These are phyloP conservation scores for Drosophila quasianomalipes DNA, from an alignment of 2,888 invertebrate genomes.

Conservation along the genomic window DNA sequence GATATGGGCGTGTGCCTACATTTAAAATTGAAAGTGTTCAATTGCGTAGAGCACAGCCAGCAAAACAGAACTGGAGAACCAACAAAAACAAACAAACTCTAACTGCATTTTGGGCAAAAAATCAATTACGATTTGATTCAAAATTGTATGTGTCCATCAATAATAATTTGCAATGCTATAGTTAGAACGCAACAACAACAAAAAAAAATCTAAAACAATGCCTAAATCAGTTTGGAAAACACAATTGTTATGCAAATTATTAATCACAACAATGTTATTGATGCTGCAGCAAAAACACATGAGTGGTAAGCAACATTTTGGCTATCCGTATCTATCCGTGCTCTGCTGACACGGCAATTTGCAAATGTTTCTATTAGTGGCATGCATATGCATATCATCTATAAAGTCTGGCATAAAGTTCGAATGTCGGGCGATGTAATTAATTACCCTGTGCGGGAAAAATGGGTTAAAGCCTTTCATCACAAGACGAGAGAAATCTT, in stretches of 20 bases:
- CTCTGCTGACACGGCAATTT: constrained; percentile 11
- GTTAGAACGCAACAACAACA: neutral
- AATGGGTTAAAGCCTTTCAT: neutral
- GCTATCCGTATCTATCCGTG: neutral
- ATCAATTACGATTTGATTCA: constrained; percentile 49
- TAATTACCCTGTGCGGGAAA: neutral
- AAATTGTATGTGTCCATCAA: constrained; percentile 17
- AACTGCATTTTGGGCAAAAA: constrained; percentile 20
- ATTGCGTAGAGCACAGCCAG: constrained; percentile 45
- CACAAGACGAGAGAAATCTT: neutral
- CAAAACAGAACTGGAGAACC: constrained; percentile 6
- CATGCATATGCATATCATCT: constrained; percentile 5
- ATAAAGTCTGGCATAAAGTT: neutral
- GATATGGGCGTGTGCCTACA: constrained; percentile 22
- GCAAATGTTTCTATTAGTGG: constrained; percentile 2
- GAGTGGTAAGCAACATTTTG: constrained; percentile 56
- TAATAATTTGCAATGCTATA: constrained; percentile 36
- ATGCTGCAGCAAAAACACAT: constrained; percentile 51
- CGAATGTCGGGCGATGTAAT: neutral
- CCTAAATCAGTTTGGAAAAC: constrained; percentile 40
- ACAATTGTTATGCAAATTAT: constrained; percentile 58
- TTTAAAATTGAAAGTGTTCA: constrained; percentile 57
- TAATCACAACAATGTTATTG: constrained; percentile 56
- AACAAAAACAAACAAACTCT: constrained; percentile 13
- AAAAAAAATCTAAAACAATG: constrained; percentile 49